Evolutionary conservation across 2,113 vertebrate species (phyloP).

Genomic region (Dicaeum eximium): DNA sequence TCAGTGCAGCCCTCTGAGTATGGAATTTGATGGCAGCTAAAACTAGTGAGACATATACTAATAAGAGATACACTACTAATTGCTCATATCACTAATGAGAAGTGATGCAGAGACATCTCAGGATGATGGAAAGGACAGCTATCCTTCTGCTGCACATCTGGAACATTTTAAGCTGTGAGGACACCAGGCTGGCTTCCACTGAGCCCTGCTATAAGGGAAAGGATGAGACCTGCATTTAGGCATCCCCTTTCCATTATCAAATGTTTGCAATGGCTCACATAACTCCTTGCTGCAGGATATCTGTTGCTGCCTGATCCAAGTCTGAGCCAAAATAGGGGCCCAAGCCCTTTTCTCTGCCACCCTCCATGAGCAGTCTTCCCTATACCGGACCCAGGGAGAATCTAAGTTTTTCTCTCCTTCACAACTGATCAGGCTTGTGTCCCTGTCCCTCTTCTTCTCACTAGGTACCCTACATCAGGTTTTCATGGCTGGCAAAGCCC

Average conservation of each 20-base stretch:
- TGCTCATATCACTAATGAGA: neutral
- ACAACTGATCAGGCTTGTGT: neutral
- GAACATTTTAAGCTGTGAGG: neutral
- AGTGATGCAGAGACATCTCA: neutral
- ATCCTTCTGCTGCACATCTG: neutral
- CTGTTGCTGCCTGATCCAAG: neutral
- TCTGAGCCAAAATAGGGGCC: neutral
- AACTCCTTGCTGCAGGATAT: neutral
- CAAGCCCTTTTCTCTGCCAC: neutral
- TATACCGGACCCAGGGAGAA: fast-evolving
- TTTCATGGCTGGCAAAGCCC: neutral
- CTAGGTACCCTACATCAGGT: neutral
- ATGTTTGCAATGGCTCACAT: neutral
- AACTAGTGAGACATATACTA: neutral
- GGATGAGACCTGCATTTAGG: neutral
- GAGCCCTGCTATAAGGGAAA: neutral
- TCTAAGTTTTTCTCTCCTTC: neutral
- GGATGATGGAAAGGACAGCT: neutral
- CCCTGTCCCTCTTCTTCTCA: neutral
- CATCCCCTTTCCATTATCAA: neutral
- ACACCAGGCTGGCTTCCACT: neutral
- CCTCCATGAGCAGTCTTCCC: fast-evolving
- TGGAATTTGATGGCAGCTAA: neutral
- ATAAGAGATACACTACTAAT: neutral
- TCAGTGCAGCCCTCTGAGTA: neutral